Evolutionary conservation across 1,140 invertebrate species (phyloP).

Genomic region (Centruroides vittatus): DNA sequence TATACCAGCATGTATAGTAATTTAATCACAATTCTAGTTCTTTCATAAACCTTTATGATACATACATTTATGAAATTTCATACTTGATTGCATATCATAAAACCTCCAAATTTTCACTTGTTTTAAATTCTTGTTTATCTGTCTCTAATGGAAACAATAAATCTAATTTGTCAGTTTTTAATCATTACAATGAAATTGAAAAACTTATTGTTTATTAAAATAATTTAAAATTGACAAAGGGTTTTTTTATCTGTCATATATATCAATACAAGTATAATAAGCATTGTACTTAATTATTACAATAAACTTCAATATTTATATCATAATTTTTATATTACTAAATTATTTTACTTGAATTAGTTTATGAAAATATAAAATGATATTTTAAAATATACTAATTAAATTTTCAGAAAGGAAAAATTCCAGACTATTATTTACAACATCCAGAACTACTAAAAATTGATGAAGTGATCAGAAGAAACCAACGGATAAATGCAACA

Average conservation of each 20-base stretch:
- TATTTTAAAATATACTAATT: not conserved
- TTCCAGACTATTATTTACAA: conserved; percentile 53
- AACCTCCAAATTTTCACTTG: too few species aligned
- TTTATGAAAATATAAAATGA: not conserved
- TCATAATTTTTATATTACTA: not conserved
- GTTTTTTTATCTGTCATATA: not conserved
- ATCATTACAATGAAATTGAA: too few species aligned
- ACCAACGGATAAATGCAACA: conserved; percentile 21
- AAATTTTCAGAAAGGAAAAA: conserved; percentile 36
- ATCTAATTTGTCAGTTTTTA: too few species aligned
- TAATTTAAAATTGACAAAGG: not conserved
- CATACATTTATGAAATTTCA: too few species aligned
- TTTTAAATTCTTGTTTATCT: too few species aligned
- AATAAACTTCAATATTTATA: not conserved
- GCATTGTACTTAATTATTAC: not conserved
- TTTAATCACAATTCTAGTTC: too few species aligned
- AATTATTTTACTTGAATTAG: not conserved
- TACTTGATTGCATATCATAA: too few species aligned
- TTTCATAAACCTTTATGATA: too few species aligned
- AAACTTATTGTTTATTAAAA: not conserved
- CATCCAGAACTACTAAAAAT: conserved; percentile 26
- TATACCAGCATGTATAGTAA: too few species aligned
- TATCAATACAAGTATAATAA: not conserved
- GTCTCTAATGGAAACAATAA: too few species aligned
- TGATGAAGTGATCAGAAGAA: conserved; percentile 19